These are phyloP conservation scores for Isaurus tuberculatus DNA, from an alignment of 92 coral and sea anemone genomes.

Conservation along the genomic window DNA sequence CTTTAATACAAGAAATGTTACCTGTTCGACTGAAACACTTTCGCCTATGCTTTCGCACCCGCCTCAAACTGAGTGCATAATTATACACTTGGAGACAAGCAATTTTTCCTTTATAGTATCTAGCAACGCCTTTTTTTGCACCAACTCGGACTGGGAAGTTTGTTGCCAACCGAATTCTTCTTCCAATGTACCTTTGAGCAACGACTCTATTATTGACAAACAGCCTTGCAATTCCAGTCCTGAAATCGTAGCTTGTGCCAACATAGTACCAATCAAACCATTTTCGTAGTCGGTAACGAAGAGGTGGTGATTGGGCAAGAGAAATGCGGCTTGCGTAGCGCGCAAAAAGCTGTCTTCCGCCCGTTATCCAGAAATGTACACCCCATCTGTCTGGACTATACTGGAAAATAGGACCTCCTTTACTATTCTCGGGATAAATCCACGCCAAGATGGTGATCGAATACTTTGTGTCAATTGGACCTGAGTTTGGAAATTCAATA, in stretches of 20 bases:
- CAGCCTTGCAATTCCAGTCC: constrained; percentile 63
- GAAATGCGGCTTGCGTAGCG: constrained; percentile 71
- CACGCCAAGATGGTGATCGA: constrained; percentile 70
- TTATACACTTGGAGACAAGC: constrained; percentile 81
- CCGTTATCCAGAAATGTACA: constrained; percentile 76
- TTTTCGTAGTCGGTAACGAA: constrained; percentile 56
- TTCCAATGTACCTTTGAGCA: constrained; percentile 55
- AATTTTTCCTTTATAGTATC: constrained; percentile 76
- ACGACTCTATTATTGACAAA: constrained; percentile 69
- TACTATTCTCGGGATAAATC: constrained; percentile 66
- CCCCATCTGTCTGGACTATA: constrained; percentile 76
- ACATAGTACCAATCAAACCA: constrained; percentile 70
- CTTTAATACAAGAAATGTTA: too few relatives aligned
- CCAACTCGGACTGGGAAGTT: constrained; percentile 78
- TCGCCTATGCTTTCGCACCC: constrained; percentile 56
- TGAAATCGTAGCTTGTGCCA: constrained; percentile 66
- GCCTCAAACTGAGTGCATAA: constrained; percentile 65
- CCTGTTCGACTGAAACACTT: constrained; percentile 75
- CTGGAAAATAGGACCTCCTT: constrained; percentile 74
- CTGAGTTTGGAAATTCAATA: constrained; percentile 75
- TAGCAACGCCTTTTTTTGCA: constrained; percentile 48
- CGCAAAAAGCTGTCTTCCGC: constrained; percentile 57
- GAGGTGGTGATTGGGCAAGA: constrained; percentile 47
- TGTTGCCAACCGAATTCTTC: constrained; percentile 63
- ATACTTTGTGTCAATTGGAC: constrained; percentile 71